phyloP scores from a whole-genome alignment of 53 echinoderm and acorn worm genomes.

The Holothuria scabra region DNA sequence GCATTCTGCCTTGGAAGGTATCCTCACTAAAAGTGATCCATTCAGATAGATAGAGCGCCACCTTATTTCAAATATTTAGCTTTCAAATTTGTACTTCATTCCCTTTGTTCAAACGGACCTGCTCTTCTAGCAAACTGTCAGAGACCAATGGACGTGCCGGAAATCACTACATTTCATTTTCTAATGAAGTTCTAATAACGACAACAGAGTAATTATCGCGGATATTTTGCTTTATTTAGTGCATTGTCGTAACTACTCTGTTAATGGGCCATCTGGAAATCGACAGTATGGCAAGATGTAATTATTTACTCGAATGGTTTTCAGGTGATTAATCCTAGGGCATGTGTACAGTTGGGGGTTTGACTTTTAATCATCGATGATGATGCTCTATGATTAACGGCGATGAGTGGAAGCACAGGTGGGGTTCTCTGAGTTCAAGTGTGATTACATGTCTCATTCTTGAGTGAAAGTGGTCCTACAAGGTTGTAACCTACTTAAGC shows the following conservation, averaged over 20 bases:
- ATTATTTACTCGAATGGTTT: background rate
- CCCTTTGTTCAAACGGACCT: no score
- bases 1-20: no score
- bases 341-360: slow-evolving; percentile 10
- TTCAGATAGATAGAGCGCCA: no score
- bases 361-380: slow-evolving; percentile 8
- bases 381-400: background rate
- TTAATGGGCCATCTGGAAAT: background rate
- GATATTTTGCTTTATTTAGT: background rate
- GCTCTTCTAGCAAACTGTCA: no score
- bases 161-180: background rate
- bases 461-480: no score
- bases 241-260: background rate
- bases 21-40: no score
- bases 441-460: no score
- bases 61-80: no score
- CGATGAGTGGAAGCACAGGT: no score
- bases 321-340: slow-evolving; percentile 1
- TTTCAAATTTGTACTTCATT: no score
- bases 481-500: no score
- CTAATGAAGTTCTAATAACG: background rate
- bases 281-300: background rate
- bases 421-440: no score
- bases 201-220: slow-evolving; percentile 8
- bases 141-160: background rate